Conservation (phyloP, 2,888 invertebrate species). For the Erebia aethiops region DNA sequence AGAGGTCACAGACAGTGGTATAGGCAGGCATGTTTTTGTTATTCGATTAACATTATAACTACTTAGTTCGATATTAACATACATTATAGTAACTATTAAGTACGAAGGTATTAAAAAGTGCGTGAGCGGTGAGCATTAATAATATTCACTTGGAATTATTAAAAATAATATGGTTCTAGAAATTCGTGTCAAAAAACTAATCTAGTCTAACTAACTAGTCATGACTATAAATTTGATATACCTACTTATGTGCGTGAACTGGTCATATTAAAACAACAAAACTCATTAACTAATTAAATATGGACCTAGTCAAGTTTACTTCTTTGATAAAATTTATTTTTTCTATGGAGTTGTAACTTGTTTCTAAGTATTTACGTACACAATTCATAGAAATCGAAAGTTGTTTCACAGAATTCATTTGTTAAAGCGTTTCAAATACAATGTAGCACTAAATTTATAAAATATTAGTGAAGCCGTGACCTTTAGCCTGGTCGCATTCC, state of each 20-base stretch:
- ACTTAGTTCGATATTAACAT: too few species aligned
- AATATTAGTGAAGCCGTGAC: too few species aligned
- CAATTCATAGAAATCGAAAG: conserved; percentile 24
- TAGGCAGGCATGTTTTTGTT: background rate
- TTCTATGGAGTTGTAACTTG: background rate
- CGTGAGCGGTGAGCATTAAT: background rate
- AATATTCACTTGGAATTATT: conserved; percentile 4
- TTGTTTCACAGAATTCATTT: conserved; percentile 8
- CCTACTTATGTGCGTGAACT: conserved; percentile 19
- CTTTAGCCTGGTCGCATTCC: too few species aligned
- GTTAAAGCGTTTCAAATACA: background rate
- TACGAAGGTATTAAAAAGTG: background rate
- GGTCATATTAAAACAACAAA: conserved; percentile 9
- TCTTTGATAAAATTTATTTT: background rate
- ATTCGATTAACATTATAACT: too few species aligned
- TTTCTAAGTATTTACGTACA: too few species aligned
- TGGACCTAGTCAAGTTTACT: background rate
- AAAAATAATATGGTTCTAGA: background rate
- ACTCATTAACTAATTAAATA: conserved; percentile 5
- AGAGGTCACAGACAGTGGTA: conserved; percentile 2
- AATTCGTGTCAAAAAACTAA: conserved; percentile 6
- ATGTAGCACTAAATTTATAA: too few species aligned
- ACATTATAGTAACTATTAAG: too few species aligned
- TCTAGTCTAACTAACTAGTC: conserved; percentile 12
- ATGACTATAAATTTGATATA: conserved; percentile 10